Conservation (phyloP, 1,140 invertebrate species). For the Colletes latitarsis region DNA sequence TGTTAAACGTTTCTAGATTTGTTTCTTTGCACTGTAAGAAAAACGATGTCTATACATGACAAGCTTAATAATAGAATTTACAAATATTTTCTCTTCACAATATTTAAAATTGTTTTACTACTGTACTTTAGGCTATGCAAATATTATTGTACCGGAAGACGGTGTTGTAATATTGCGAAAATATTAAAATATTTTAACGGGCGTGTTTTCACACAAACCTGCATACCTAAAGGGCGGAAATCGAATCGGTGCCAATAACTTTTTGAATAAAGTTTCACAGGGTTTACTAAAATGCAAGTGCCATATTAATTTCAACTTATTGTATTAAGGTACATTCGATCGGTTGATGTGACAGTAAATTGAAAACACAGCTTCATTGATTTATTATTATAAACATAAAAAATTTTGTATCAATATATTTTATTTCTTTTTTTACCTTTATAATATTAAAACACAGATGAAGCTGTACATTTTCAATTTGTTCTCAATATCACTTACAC, state of each 20-base stretch:
- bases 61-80: conserved; percentile 60
- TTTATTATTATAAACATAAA: not conserved
- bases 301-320: not conserved
- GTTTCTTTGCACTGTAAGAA: conserved; percentile 40
- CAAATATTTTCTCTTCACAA: conserved; percentile 37
- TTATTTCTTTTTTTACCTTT: not conserved
- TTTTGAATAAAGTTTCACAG: not conserved
- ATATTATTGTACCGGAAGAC: conserved; percentile 77
- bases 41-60: conserved; percentile 40
- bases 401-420: not conserved
- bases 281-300: no score
- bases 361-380: not conserved
- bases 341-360: not conserved
- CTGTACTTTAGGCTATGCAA: conserved; percentile 66
- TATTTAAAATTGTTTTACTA: conserved; percentile 25
- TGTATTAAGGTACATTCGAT: not conserved
- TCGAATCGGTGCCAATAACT: not conserved
- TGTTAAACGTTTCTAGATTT: conserved; percentile 40
- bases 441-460: not conserved
- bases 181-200: conserved; percentile 68
- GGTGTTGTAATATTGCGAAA: conserved; percentile 73
- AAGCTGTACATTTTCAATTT: conserved; percentile 14
- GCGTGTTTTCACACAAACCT: conserved; percentile 62
- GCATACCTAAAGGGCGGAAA: conserved; percentile 34
- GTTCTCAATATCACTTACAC: not conserved